These are phyloP conservation scores for Lymantria dispar DNA, from an alignment of 2,888 invertebrate species.

Conservation along the genomic window DNA sequence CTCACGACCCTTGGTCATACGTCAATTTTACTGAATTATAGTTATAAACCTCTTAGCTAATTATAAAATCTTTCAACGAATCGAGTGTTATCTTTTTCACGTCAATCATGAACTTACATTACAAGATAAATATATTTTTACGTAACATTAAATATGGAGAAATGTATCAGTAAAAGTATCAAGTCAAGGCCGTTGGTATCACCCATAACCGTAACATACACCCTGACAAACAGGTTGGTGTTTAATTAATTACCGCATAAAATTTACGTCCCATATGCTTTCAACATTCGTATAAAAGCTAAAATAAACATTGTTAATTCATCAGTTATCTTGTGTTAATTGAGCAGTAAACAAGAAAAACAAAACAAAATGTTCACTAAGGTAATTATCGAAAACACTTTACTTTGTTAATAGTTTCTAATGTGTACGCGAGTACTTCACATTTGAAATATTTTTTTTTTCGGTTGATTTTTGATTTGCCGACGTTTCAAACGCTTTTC, in stretches of 20 bases:
- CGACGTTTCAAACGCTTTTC: too few relatives aligned
- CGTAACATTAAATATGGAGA: not conserved
- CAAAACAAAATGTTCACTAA: not conserved
- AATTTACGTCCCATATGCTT: not conserved
- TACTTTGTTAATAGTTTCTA: too few relatives aligned
- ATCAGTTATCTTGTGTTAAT: not conserved
- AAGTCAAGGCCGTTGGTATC: not conserved
- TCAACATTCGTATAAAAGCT: not conserved
- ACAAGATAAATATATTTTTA: slow-evolving; percentile 24
- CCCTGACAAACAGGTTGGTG: not conserved
- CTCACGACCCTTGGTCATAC: too few relatives aligned
- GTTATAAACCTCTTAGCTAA: too few relatives aligned
- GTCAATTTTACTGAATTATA: too few relatives aligned
- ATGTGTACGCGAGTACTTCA: too few relatives aligned
- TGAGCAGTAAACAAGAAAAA: not conserved
- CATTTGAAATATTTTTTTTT: too few relatives aligned
- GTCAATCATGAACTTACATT: not conserved
- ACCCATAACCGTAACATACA: not conserved
- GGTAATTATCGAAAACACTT: not conserved
- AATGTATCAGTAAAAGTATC: not conserved
- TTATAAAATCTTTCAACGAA: not conserved
- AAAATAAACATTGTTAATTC: not conserved
- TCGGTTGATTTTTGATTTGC: too few relatives aligned
- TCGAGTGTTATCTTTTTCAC: not conserved
- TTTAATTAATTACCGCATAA: not conserved